Base-by-base conservation (phyloP, 92 coral and sea anemone genomes). In the Parazoanthus atlanticus region DNA sequence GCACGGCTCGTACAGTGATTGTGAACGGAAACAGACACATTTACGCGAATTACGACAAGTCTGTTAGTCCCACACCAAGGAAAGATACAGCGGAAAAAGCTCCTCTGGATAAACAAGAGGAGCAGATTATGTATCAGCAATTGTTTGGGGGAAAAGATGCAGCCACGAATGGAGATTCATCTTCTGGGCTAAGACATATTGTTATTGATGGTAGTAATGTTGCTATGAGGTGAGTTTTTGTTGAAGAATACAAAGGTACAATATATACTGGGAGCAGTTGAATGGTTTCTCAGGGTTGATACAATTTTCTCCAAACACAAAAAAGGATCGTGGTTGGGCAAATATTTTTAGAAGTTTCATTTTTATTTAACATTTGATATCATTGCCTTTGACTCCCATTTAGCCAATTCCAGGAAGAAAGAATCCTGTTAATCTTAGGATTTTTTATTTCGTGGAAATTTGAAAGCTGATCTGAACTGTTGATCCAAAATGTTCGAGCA, bases 131-230 rank as follows among this genome's bases (percentile, higher is more conserved):
- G 85, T 92, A 90, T 86, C 93, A 94, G 61, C 96, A 94, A 75
- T 91, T 95, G 33, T 28, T 89, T 15, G 94, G 93, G 25, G 91
- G 91, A 3, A 89, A 88, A 82, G 91, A 43, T 26, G 88, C 89
- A 19, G 86, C 84, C 79, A 79, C 88, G 28, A 82, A 88, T 16
- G 88, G 83, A 15, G 85, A 89, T 13, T 89, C 93, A 12, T 79
- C 92, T 5, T 94, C 99, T 28, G 93, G 93, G 49, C 86, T 95
- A 43, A 88, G 99, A 72, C 98, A 96, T 30, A 89, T 97, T 25
- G 99, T 97, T 11, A 95, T 97, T 65, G 99, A 97, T 95, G 99
- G 99, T 12, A 97, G 99, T 61, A 97, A 97, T 88, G 99, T 97
- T 75, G 99, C 99, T 2, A 97, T 97, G 99, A 97, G 99, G 99